Evolutionary conservation across 1,140 invertebrate genomes (phyloP).

Genomic region (Harlomillsia oculata): DNA sequence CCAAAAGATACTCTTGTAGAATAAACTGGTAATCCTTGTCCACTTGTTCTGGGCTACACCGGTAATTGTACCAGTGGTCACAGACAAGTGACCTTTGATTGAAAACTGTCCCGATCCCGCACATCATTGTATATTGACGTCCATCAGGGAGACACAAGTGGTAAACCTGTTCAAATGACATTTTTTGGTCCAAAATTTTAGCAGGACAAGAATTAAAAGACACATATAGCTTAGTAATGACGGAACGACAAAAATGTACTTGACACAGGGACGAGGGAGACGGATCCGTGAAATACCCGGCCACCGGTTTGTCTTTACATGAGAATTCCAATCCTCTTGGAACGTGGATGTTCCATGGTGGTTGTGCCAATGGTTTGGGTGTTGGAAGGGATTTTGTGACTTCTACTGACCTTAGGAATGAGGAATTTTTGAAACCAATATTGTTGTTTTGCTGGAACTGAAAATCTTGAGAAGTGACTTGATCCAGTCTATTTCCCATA

Average conservation of each 20-base stretch:
- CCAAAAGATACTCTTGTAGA: no score
- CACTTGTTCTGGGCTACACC: no score
- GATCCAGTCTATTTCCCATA: no score
- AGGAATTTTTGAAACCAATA: no score
- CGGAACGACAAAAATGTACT: no score
- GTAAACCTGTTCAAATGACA: conserved; percentile 21
- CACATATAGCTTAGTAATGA: no score
- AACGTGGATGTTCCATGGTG: conserved; percentile 7
- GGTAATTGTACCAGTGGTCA: conserved; percentile 35
- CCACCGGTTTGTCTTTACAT: conserved; percentile 18
- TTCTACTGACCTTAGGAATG: no score
- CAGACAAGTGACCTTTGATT: conserved; percentile 31
- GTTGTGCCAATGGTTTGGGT: background rate
- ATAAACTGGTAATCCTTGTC: no score
- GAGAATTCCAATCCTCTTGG: conserved; percentile 23
- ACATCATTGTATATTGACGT: conserved; percentile 26
- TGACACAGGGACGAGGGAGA: conserved; percentile 3
- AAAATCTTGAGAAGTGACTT: no score
- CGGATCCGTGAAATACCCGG: conserved; percentile 24
- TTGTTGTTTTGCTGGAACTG: no score
- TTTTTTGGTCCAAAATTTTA: background rate
- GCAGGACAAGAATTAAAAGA: background rate
- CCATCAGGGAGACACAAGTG: conserved; percentile 33
- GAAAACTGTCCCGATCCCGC: conserved; percentile 33
- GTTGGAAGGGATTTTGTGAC: background rate